Conservation (phyloP, 2,113 vertebrate species). For the Nesogale talazaci region DNA sequence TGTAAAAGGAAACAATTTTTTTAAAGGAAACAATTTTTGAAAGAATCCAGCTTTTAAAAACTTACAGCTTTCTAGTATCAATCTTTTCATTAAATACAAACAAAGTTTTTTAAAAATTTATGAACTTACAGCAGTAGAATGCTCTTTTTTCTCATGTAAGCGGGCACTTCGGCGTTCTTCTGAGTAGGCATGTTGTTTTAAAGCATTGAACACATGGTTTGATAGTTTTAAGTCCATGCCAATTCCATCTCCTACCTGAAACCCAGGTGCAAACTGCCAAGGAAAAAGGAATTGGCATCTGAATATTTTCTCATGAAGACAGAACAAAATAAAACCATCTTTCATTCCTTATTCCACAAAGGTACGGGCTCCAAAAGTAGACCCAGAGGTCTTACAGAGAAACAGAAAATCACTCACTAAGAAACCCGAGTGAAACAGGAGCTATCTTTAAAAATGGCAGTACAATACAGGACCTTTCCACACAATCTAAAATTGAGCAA, state of each 20-base stretch:
- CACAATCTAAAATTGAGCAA: not conserved
- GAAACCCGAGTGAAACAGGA: not conserved
- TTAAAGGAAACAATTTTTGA: not conserved
- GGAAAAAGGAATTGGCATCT: conserved; percentile 1
- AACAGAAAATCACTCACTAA: not conserved
- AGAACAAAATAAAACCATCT: conserved; percentile 18
- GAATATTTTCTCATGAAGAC: conserved; percentile 1
- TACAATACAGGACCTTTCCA: not conserved
- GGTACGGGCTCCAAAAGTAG: not conserved
- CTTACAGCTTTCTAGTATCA: conserved; percentile 2
- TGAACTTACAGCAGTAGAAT: conserved; percentile 94
- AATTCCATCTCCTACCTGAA: conserved; percentile 96
- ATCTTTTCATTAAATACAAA: not conserved
- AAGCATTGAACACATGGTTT: conserved; percentile 97
- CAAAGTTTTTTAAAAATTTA: not conserved
- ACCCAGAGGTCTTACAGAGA: not conserved
- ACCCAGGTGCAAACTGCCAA: conserved; percentile 94
- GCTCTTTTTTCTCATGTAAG: conserved; percentile 98
- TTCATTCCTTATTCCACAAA: conserved; percentile 8
- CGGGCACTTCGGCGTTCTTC: conserved; percentile 95
- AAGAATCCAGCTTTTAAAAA: not conserved
- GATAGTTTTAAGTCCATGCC: conserved; percentile 98
- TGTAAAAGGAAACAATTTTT: not conserved
- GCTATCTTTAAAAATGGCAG: not conserved
- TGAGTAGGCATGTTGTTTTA: conserved; percentile 95